Evolutionary conservation across 2,797 vertebrate species (phyloP), one percentile per base, ranked within the genome.

Genomic region (Crax fasciolata): DNA sequence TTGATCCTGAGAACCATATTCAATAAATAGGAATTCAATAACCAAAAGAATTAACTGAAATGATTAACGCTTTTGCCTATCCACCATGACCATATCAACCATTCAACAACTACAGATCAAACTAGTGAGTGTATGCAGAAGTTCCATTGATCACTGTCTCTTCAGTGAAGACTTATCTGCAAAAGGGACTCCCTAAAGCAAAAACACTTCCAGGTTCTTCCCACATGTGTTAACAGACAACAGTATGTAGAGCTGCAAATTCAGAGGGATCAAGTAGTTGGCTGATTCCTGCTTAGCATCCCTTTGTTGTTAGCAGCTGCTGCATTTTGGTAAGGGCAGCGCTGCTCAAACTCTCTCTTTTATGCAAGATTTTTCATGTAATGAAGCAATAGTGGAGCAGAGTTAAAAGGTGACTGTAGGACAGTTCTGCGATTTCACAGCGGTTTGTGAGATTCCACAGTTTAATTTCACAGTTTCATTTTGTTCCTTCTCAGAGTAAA

Each of bases 391-490:
- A 75, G 62, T 11, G 48, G 44, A 93, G 63, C 9, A 2, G 55
- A 93, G 66, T 19, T 78, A 39, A 63, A 12, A 20, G 85, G 80
- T 91, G 85, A 44, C 83, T 82, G 80, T 73, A 73, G 85, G 85
- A 97, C 91, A 94, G 14, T 94, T 90, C 85, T n/a, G 16, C 28
- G n/a, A 93, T 95, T 97, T 93, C 74, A 93, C 85, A 91, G 95
- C 27, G 41, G 67, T 91, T 94, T 95, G 80, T 94, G 85, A 84
- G 71, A 93, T 94, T 96, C 94, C 91, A 91, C 79, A 52, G 84
- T 87, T 95, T 87, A 92, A 93, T 96, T 95, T 93, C 89, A 91
- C 82, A 85, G 79, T 91, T 94, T 94, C 85, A 92, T 89, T 91
- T 38, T 88, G 39, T 86, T 95, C 59, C 63, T 90, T 90, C 80